Conservation (phyloP, 2,888 invertebrate genomes). For the Cantharis lateralis region DNA sequence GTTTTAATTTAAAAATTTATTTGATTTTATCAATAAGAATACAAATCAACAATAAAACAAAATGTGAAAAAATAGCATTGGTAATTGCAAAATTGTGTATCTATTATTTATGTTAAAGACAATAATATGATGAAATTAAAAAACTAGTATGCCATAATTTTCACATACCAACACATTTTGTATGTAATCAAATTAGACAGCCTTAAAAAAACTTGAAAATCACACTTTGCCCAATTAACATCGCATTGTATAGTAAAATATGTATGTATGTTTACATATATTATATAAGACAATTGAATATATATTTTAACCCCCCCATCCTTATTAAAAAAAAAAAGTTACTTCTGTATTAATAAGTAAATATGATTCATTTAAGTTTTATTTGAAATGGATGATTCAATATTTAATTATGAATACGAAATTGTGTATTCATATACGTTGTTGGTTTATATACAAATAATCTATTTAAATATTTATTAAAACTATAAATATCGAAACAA, state of each 20-base stretch:
- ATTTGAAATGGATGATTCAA: slow-evolving; percentile 1
- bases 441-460: background rate
- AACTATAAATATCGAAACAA: slow-evolving; percentile 10
- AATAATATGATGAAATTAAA: background rate
- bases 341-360: background rate
- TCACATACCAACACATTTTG: background rate
- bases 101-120: background rate
- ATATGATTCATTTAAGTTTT: background rate
- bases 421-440: background rate
- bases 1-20: slow-evolving; percentile 6
- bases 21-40: slow-evolving; percentile 4
- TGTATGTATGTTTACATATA: background rate
- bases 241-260: background rate
- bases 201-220: background rate
- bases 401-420: slow-evolving; percentile 1
- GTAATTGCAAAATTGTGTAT: background rate
- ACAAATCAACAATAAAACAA: background rate
- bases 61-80: background rate
- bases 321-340: background rate
- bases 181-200: background rate
- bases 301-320: background rate
- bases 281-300: background rate
- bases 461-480: slow-evolving; percentile 6
- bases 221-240: background rate
- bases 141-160: background rate